Evolutionary conservation across 35 echinoderm and acorn worm species (phyloP).

Genomic region (Acanthaster planci): DNA sequence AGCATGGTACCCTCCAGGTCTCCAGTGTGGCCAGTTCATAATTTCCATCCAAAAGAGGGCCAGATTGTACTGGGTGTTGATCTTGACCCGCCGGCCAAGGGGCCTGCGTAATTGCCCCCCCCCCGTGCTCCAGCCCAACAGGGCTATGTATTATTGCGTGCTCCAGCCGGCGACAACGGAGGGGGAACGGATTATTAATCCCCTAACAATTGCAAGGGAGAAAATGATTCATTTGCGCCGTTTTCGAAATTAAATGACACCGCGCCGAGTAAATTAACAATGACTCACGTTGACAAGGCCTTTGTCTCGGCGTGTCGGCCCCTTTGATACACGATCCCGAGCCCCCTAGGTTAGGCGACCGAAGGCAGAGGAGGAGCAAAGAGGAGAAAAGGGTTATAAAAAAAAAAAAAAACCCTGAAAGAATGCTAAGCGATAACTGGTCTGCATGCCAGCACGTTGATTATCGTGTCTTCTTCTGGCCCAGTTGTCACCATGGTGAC

Average conservation of each 20-base stretch:
- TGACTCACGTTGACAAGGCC: constrained; percentile 12
- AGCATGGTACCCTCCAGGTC: no score
- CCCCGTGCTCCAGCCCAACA: no score
- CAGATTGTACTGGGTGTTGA: no score
- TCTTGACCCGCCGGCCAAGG: no score
- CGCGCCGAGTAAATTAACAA: constrained; percentile 29
- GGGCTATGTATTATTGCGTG: neutral
- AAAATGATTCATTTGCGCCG: constrained; percentile 28
- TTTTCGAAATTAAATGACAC: constrained; percentile 28
- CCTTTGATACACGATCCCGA: constrained; percentile 17
- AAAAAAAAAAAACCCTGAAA: no score
- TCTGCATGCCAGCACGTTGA: constrained; percentile 21
- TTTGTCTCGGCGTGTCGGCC: neutral
- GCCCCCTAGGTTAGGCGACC: neutral
- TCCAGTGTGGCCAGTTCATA: no score
- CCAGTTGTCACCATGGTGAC: constrained; percentile 13
- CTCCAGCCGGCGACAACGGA: neutral
- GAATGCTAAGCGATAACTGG: neutral
- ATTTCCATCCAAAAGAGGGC: no score
- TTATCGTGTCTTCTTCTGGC: constrained; percentile 23
- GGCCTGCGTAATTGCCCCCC: no score
- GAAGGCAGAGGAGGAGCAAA: no score
- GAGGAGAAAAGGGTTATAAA: no score
- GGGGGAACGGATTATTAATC: neutral
- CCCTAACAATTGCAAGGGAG: neutral